Conservation (phyloP, 2,888 invertebrate genomes). For the Drosophila formosana region DNA sequence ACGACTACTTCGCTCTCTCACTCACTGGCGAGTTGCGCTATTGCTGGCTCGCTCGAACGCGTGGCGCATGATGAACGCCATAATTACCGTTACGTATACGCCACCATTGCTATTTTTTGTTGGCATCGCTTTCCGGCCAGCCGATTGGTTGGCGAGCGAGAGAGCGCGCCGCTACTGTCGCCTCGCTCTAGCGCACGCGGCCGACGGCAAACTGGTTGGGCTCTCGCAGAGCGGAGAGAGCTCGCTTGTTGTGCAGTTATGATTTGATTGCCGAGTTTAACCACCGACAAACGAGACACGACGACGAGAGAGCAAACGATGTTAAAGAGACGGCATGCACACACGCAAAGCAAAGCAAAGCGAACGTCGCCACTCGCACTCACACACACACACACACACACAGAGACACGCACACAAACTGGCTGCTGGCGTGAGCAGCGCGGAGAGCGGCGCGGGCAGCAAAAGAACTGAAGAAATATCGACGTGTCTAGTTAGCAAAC, state of each 20-base stretch:
- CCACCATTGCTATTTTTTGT: slow-evolving; percentile 84
- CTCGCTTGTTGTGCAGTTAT: slow-evolving; percentile 71
- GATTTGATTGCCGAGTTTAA: slow-evolving; percentile 82
- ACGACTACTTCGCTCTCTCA: slow-evolving; percentile 29
- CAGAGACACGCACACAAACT: slow-evolving; percentile 6
- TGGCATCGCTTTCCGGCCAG: slow-evolving; percentile 49
- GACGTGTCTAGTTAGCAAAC: slow-evolving; percentile 85
- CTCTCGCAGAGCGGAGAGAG: slow-evolving; percentile 41
- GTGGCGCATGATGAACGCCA: slow-evolving; percentile 83
- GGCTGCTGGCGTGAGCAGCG: slow-evolving; percentile 42
- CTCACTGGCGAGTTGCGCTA: slow-evolving; percentile 18
- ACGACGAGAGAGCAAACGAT: slow-evolving; percentile 68
- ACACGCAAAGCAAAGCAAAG: slow-evolving; percentile 16
- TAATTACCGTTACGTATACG: slow-evolving; percentile 84
- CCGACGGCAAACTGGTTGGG: slow-evolving; percentile 46
- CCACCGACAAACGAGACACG: slow-evolving; percentile 83
- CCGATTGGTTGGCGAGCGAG: slow-evolving; percentile 71
- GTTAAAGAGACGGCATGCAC: slow-evolving; percentile 63
- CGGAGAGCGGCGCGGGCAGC: slow-evolving; percentile 60
- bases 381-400: slow-evolving; percentile 10
- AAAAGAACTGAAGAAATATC: slow-evolving; percentile 84
- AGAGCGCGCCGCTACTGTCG: slow-evolving; percentile 32
- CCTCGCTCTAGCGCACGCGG: slow-evolving; percentile 30
- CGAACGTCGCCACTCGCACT: background rate
- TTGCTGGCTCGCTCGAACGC: slow-evolving; percentile 59